Evolutionary conservation across 2,888 invertebrate species (phyloP).

Genomic region (Amblyjoppa proteus): DNA sequence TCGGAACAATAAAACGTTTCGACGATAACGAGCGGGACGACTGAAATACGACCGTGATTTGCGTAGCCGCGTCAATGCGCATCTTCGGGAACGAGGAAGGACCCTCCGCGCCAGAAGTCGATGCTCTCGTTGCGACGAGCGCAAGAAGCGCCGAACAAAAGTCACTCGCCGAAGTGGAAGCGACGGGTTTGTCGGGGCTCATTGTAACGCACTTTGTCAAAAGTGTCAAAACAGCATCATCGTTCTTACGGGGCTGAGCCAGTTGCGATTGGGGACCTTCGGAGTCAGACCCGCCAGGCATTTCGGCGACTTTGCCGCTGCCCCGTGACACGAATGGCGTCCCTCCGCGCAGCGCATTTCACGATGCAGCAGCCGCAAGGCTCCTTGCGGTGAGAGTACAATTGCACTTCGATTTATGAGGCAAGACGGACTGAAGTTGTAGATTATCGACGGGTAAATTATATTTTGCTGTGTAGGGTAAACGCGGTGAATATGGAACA

Average conservation of each 20-base stretch:
- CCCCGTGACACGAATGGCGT: conserved; percentile 41
- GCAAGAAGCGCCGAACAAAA: conserved; percentile 38
- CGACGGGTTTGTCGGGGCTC: conserved; percentile 30
- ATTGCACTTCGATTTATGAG: conserved; percentile 62
- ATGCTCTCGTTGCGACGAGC: too few species aligned
- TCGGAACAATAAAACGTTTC: not conserved
- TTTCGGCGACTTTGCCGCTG: conserved; percentile 22
- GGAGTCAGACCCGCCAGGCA: conserved; percentile 21
- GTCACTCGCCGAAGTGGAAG: conserved; percentile 45
- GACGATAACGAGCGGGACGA: conserved; percentile 25
- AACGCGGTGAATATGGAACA: too few species aligned
- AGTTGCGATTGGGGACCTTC: conserved; percentile 37
- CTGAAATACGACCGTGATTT: conserved; percentile 45
- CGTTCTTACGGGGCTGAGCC: conserved; percentile 18
- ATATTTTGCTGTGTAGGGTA: not conserved
- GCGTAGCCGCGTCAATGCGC: conserved; percentile 36
- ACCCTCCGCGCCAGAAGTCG: not conserved
- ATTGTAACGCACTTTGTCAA: conserved; percentile 60
- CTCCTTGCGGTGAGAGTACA: conserved; percentile 58
- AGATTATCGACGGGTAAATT: conserved; percentile 26
- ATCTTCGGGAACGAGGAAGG: conserved; percentile 14
- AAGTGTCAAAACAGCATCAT: conserved; percentile 65
- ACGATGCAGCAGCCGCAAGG: conserved; percentile 58
- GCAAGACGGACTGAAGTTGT: conserved; percentile 24
- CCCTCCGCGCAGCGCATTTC: conserved; percentile 34